These are phyloP conservation scores for Crocidura indochinensis DNA, from an alignment of 2,797 vertebrate genomes.

Conservation along the genomic window DNA sequence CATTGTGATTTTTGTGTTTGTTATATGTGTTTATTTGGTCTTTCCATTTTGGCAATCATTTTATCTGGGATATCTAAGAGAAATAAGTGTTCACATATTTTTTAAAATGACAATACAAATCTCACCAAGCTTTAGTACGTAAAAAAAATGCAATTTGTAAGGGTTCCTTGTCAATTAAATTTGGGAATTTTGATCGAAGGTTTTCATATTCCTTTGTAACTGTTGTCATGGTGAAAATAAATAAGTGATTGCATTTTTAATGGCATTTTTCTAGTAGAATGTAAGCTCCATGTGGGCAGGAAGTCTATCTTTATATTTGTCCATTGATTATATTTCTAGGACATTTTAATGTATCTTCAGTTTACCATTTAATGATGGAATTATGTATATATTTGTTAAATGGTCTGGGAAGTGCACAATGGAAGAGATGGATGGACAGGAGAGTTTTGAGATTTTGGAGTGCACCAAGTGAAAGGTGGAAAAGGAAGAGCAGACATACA, in stretches of 20 bases:
- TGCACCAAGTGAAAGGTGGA: background rate
- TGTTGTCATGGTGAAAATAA: background rate
- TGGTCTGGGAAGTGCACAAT: background rate
- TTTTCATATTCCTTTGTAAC: slow-evolving; percentile 17
- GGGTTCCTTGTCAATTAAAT: background rate
- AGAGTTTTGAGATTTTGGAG: background rate
- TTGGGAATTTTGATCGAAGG: background rate
- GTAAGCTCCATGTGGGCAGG: slow-evolving; percentile 76
- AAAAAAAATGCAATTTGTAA: background rate
- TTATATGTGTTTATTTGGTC: background rate
- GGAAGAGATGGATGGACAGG: background rate
- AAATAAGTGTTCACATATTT: slow-evolving; percentile 23
- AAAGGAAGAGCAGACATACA: background rate
- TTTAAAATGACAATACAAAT: background rate
- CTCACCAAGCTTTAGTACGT: background rate
- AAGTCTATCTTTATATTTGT: slow-evolving; percentile 25
- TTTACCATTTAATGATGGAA: background rate
- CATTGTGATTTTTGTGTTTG: background rate
- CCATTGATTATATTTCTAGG: slow-evolving; percentile 22
- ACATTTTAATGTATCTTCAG: slow-evolving; percentile 15
- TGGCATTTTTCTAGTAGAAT: slow-evolving; percentile 57
- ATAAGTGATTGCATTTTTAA: background rate
- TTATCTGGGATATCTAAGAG: background rate
- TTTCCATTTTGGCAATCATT: slow-evolving; percentile 31
- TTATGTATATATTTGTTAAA: background rate